A percentile compares a stretch with the other conserved stretches of the same genome.
phyloP scores from a whole-genome alignment of 2,888 invertebrate species.

The Drosophila pegasa region DNA sequence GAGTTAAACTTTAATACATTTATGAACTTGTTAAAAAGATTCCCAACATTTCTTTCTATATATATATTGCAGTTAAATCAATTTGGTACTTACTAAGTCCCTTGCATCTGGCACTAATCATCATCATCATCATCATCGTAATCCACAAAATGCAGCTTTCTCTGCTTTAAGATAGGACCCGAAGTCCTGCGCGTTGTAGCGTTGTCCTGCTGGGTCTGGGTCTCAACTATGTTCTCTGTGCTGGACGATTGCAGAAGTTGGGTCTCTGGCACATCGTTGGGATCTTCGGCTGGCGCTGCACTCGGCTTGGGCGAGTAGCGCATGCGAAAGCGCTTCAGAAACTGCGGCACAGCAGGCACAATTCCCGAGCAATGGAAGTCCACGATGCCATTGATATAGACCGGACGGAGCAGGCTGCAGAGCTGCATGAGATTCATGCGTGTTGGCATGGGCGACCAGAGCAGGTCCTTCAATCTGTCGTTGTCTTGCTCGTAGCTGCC shows the following conservation, averaged over 20 bases:
- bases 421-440: slow-evolving; percentile 60
- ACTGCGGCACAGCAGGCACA: slow-evolving; percentile 41
- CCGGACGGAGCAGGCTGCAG: slow-evolving; percentile 60
- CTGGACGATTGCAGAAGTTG: not conserved
- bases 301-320: slow-evolving; percentile 18
- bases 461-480: slow-evolving; percentile 11
- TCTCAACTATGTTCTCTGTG: not conserved
- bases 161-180: slow-evolving; percentile 3
- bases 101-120: not conserved
- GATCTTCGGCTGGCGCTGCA: not conserved
- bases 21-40: too few species aligned
- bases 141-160: slow-evolving; percentile 36
- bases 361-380: slow-evolving; percentile 29
- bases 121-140: slow-evolving; percentile 31
- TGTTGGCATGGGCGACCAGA: slow-evolving; percentile 59
- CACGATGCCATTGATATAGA: slow-evolving; percentile 56
- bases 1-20: too few species aligned
- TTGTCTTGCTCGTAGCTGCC: not conserved
- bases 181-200: not conserved
- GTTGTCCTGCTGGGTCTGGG: not conserved
- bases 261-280: slow-evolving; percentile 3
- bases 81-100: too few species aligned
- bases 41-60: too few species aligned
- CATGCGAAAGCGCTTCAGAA: slow-evolving; percentile 41
- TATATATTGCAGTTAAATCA: too few species aligned